Base-by-base conservation (phyloP, 2,797 vertebrate species). In the Sebastes vulpes region DNA sequence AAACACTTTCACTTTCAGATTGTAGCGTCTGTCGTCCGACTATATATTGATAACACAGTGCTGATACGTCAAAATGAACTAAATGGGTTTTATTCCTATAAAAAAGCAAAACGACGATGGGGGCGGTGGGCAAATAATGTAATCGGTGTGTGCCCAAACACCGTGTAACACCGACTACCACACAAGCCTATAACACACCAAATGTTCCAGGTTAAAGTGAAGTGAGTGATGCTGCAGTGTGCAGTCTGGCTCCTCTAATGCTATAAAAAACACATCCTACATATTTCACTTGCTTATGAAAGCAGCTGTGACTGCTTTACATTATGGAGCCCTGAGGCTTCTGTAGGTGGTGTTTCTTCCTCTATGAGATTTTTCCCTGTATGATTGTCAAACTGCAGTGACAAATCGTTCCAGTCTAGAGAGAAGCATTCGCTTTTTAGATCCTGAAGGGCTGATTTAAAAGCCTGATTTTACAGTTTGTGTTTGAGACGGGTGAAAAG, bases 191-290 rank as follows among this genome's bases (percentile, higher is more conserved):
- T 9, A 66, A 79, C 23, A 52, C 23, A 9, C 52, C 21, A 42
- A 10, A 11, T 14, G 35, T 69, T 75, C 3, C 20, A 6, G 54
- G 11, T 68, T 11, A 63, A 68, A 75, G 57, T 54, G 56, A 72
- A 71, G 28, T 0, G 2, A 59, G 56, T 4, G 48, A 75, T 59
- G 61, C 21, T 76, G 56, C 75, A 52, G 12, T 31, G 20, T n/a
- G 20, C 28, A 8, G 29, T 26, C 52, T 56, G 63, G 21, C 59
- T 72, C 68, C 50, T 82, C 10, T 29, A 65, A 75, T n/a, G 38
- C 63, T 16, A 20, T 63, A 18, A 52, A 52, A 58, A 68, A 59
- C n/a, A 68, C 58, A n/a, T 57, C 48, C 1, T 20, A 46, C 46
- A 63, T 46, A 66, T 61, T 56, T 60, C 9, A 21, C 20, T 20